Evolutionary conservation across 1,140 invertebrate species (phyloP), one percentile per base, ranked within the genome.

Genomic region (Phocides pigmalion): DNA sequence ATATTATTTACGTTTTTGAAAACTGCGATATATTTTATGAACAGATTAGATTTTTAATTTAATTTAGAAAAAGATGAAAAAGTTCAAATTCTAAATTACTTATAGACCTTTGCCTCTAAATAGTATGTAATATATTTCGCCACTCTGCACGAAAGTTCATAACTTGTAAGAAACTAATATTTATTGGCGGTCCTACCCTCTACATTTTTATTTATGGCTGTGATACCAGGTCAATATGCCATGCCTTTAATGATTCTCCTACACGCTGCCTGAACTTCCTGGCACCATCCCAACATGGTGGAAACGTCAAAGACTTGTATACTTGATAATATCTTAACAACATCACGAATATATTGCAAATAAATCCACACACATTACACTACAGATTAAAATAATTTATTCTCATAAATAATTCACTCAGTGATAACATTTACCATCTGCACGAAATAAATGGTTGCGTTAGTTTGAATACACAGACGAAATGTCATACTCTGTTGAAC

Each of bases 191-290:
- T 9, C 19, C 8, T 56, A 9, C 39, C 37, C 15, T 42, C 37
- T 42, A 42, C 9, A 28, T 41, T 56, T 56, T 56, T 56, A 56
- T 56, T 56, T 56, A 56, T 56, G 53, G 20, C 37, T 56, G 39
- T 56, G 44, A 42, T 25, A 42, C 37, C 37, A 56, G 53, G 53
- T 56, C 53, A 56, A 56, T 56, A 56, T 56, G 53, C 53, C 53
- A 56, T 56, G 53, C 20, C 37, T 56, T 56, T 42, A 56, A 56
- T 56, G 53, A 56, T 56, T 44, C 39, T 54, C 51, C 37, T 54
- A 39, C 51, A 54, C 51, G 35, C 35, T 54, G 51, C 51, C 51
- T 17, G 35, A 22, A n/a, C n/a, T 41, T 20, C 16, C 37, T 54
- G 51, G 51, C 51, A 58, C 44, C 51, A 62, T 61, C 39, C 50